Conservation (phyloP, 2,888 invertebrate genomes). For the Melipona beecheii region DNA sequence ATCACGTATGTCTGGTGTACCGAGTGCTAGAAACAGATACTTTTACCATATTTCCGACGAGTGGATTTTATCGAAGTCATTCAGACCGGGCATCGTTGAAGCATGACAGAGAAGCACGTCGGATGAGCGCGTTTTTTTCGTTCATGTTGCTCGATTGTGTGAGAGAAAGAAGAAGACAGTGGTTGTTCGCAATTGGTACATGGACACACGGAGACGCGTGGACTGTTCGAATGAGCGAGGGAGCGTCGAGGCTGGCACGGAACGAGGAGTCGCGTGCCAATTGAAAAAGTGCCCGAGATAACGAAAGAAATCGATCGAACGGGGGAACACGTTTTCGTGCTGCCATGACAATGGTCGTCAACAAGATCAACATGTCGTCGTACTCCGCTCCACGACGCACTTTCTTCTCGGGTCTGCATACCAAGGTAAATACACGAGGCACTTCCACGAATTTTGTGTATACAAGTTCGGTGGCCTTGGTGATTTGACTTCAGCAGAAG, state of each 20-base stretch:
- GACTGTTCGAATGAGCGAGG: slow-evolving; percentile 43
- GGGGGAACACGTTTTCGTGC: slow-evolving; percentile 32
- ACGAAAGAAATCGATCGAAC: slow-evolving; percentile 40
- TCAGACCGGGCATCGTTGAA: not conserved
- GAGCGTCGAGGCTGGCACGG: slow-evolving; percentile 32
- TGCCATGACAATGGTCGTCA: slow-evolving; percentile 82
- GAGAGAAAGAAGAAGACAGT: slow-evolving; percentile 6
- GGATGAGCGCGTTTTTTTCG: not conserved
- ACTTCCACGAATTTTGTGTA: not conserved
- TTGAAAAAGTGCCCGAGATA: slow-evolving; percentile 17
- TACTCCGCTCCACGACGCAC: slow-evolving; percentile 80
- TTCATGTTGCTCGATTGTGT: slow-evolving; percentile 9
- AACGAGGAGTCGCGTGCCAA: slow-evolving; percentile 38
- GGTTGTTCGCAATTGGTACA: not conserved
- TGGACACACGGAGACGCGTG: slow-evolving; percentile 4
- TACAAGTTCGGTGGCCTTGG: not conserved
- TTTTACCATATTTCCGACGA: not conserved
- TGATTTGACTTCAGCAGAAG: too few species aligned
- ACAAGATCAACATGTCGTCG: slow-evolving; percentile 82
- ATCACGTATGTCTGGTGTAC: not conserved
- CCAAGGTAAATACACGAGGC: slow-evolving; percentile 72
- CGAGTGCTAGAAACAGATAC: slow-evolving; percentile 1
- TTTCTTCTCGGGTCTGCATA: slow-evolving; percentile 79
- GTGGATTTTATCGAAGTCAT: not conserved
- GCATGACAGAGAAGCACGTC: not conserved